Evolutionary conservation across 1,140 invertebrate genomes (phyloP).

Genomic region (Oedothorax gibbosus): DNA sequence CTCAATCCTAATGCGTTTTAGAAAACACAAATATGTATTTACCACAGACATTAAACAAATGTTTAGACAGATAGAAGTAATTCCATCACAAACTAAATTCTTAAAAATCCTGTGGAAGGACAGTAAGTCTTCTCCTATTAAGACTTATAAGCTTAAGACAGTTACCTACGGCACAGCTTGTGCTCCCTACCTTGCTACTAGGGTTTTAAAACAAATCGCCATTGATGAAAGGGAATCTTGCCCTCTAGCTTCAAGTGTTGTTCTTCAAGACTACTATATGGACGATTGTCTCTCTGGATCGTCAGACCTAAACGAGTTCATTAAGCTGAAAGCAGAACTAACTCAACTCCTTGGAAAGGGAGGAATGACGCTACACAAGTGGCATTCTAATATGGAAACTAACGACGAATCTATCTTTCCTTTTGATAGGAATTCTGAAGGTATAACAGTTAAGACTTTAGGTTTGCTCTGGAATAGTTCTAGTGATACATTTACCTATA

Average conservation of each 20-base stretch:
- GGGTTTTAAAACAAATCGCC: conserved; percentile 64
- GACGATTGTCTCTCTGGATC: conserved; percentile 7
- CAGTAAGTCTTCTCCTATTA: conserved; percentile 43
- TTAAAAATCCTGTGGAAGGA: conserved; percentile 64
- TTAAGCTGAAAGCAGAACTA: conserved; percentile 1
- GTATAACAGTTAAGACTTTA: background rate
- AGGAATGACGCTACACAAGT: no score
- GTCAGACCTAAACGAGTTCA: background rate
- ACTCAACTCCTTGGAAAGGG: background rate
- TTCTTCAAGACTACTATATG: background rate
- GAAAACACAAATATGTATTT: conserved; percentile 58
- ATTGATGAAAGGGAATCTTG: conserved; percentile 58
- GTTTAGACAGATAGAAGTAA: conserved; percentile 64
- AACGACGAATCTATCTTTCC: background rate
- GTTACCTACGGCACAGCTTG: conserved; percentile 65
- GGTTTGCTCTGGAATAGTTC: background rate
- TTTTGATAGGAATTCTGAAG: background rate
- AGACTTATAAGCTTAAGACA: conserved; percentile 64
- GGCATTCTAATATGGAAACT: background rate
- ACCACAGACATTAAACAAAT: conserved; percentile 64
- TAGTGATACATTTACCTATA: background rate
- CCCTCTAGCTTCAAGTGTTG: background rate
- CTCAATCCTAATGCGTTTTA: conserved; percentile 28
- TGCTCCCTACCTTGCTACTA: conserved; percentile 65
- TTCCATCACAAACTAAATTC: conserved; percentile 65